These are phyloP conservation scores for Trissolcus japonicus DNA, from an alignment of 2,888 invertebrate genomes.

Conservation along the genomic window DNA sequence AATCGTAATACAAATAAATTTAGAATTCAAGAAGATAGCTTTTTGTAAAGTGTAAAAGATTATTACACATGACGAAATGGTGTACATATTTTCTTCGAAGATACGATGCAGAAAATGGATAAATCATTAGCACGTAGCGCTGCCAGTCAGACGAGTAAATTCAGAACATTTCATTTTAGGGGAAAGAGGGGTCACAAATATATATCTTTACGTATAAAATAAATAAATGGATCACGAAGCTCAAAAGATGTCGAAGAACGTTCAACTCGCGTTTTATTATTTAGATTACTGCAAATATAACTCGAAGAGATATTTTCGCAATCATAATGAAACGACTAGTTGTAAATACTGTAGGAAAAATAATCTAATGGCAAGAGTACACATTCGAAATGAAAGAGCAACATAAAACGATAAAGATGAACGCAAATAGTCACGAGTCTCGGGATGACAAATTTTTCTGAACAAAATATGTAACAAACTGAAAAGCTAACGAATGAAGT, in stretches of 20 bases:
- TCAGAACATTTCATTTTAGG: slow-evolving; percentile 19
- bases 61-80: slow-evolving; percentile 41
- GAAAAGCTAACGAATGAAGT: slow-evolving; percentile 27
- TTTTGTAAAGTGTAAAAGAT: slow-evolving; percentile 49
- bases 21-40: slow-evolving; percentile 26
- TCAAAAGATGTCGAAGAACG: slow-evolving; percentile 36
- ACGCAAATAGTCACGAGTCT: background rate
- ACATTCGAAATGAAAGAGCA: slow-evolving; percentile 12
- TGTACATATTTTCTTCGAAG: slow-evolving; percentile 45
- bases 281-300: slow-evolving; percentile 32
- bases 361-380: slow-evolving; percentile 33
- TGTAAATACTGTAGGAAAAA: slow-evolving; percentile 48
- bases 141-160: slow-evolving; percentile 20
- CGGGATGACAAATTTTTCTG: slow-evolving; percentile 11
- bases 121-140: slow-evolving; percentile 40
- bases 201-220: slow-evolving; percentile 25
- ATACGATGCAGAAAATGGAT: slow-evolving; percentile 19
- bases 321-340: slow-evolving; percentile 40
- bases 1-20: background rate
- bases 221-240: slow-evolving; percentile 33
- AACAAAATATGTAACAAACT: slow-evolving; percentile 19
- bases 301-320: slow-evolving; percentile 51
- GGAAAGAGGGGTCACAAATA: slow-evolving; percentile 10
- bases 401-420: slow-evolving; percentile 4
- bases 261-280: slow-evolving; percentile 34